Base-by-base conservation (phyloP, 2,113 vertebrate species). In the Verasper variegatus region DNA sequence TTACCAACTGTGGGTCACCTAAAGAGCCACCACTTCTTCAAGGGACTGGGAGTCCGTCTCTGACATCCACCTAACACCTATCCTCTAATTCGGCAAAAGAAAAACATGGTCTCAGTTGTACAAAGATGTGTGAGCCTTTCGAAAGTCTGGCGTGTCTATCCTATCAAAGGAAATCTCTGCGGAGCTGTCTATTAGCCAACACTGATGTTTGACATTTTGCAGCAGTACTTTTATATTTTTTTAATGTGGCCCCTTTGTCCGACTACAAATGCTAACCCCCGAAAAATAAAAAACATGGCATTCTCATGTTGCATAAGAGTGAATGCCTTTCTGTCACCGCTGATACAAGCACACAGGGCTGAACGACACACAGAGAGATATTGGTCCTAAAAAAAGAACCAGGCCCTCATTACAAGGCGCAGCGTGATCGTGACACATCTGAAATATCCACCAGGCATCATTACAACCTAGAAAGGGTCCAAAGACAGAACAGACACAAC, bases 361-460 rank as follows among this genome's bases (percentile, higher is more conserved):
- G 61, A 81, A 71, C 63, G 58, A 80, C 21, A 62, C 17, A 55
- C 40, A 71, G 54, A 73, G 66, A 76, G 73, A 87, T 71, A 78
- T 47, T 23, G 82, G 60, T 64, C 83, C 83, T 57, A 85, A 90
- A 91, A 90, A 86, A 91, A 88, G 68, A 84, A 84, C 47, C 40
- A 74, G 75, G 72, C 72, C 88, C 86, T 92, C 90, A 86, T 92
- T 91, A 89, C 56, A 52, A 74, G 76, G 63, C 56, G 3, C 64
- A 57, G 87, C 78, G 78, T 82, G 82, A 88, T 88, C 59, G 80
- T 63, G 70, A 80, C 68, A 85, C 84, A 76, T 84, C 86, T 88
- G 78, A 87, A 92, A 91, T 84, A 89, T 88, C 93, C 91, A 89
- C 68, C 76, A 90, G 91, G 87, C 88, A 90, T 93, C 86, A 91